These are phyloP conservation scores for Thelaira solivaga DNA, from an alignment of 2,888 invertebrate species.

Conservation along the genomic window DNA sequence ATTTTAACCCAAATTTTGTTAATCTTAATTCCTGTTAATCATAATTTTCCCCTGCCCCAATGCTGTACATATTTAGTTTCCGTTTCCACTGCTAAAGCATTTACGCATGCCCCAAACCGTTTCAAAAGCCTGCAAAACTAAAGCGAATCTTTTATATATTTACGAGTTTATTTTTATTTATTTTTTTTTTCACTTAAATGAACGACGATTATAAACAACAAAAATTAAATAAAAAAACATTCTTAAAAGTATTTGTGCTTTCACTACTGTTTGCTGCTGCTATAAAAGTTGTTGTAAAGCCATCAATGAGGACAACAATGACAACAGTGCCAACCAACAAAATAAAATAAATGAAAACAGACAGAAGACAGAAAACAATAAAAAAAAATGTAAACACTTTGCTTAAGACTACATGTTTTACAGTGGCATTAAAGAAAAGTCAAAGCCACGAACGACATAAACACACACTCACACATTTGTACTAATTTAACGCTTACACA, in stretches of 20 bases:
- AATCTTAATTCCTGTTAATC: slow-evolving; percentile 18
- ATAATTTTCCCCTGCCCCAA: neutral
- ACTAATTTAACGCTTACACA: neutral
- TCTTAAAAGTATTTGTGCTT: slow-evolving; percentile 48
- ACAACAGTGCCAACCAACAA: slow-evolving; percentile 46
- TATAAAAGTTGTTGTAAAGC: neutral
- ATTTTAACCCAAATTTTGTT: slow-evolving; percentile 25
- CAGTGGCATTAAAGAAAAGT: slow-evolving; percentile 47
- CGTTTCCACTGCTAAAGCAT: slow-evolving; percentile 1
- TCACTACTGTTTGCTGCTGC: slow-evolving; percentile 36
- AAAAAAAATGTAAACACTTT: slow-evolving; percentile 54
- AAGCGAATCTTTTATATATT: neutral
- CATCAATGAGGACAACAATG: slow-evolving; percentile 58
- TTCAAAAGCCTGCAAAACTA: slow-evolving; percentile 5
- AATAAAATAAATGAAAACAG: slow-evolving; percentile 19
- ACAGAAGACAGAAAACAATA: no score
- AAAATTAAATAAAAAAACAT: neutral
- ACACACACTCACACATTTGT: neutral
- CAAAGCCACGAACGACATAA: slow-evolving; percentile 37
- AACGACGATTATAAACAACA: neutral
- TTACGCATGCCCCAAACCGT: slow-evolving; percentile 32
- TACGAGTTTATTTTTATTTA: neutral
- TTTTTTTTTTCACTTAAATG: neutral
- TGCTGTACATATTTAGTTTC: neutral
- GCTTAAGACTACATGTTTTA: slow-evolving; percentile 52